These are phyloP conservation scores for Oligia strigilis DNA, from an alignment of 2,888 invertebrate genomes.

Conservation along the genomic window DNA sequence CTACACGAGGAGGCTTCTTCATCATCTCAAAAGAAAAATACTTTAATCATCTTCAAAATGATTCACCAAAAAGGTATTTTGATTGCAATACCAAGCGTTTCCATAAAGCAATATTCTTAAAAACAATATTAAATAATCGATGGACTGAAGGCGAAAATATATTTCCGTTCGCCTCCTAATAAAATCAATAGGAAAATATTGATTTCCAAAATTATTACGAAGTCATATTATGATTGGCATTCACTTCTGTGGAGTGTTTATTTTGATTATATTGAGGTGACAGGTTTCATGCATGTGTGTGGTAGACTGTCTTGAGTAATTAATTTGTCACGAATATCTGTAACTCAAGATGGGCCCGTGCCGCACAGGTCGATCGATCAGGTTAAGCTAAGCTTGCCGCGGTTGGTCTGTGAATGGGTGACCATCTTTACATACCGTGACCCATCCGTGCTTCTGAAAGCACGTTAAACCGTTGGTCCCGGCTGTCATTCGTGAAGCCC, in stretches of 20 bases:
- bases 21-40: background rate
- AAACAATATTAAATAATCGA: constrained; percentile 17
- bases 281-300: constrained; percentile 17
- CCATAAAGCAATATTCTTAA: background rate
- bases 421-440: too few relatives aligned
- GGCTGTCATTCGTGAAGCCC: too few relatives aligned
- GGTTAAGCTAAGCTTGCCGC: too few relatives aligned
- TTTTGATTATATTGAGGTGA: constrained; percentile 1
- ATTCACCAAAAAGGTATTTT: background rate
- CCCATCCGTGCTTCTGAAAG: too few relatives aligned
- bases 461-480: too few relatives aligned
- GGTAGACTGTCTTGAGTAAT: background rate
- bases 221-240: constrained; percentile 37
- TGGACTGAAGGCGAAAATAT: constrained; percentile 2
- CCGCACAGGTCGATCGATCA: too few relatives aligned
- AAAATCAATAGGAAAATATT: constrained; percentile 26
- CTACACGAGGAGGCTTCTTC: too few relatives aligned
- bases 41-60: background rate
- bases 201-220: constrained; percentile 7
- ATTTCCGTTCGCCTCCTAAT: constrained; percentile 24
- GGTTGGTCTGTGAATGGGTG: too few relatives aligned
- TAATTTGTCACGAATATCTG: constrained; percentile 3
- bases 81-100: background rate
- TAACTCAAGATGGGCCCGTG: too few relatives aligned
- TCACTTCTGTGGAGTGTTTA: constrained; percentile 6